Base-by-base conservation (phyloP, 2,113 vertebrate genomes). In the Phaethornis superciliosus region DNA sequence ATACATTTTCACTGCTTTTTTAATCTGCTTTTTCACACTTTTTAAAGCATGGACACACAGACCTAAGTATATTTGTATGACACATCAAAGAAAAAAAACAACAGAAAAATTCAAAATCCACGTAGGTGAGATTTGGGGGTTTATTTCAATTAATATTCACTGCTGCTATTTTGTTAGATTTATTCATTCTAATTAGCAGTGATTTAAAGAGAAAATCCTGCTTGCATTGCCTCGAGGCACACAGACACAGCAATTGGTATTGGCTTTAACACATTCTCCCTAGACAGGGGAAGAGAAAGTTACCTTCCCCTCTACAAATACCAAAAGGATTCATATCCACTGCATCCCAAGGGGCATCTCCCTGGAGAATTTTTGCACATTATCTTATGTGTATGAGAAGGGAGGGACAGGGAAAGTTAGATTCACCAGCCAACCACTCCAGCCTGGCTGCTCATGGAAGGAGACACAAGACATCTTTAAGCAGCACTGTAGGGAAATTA, bases 141-240 rank as follows among this genome's bases (percentile, higher is more conserved):
- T 88, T 89, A 37, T 74, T 91, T 87, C 91, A 80, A 91, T 94
- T 96, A 96, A 94, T 95, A 94, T 95, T 92, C 94, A 55, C 47
- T 44, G 81, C 78, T 89, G 67, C 55, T 94, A 16, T 85, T 94
- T 74, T 15, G 1, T 87, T 77, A 89, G 87, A 92, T 88, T 85
- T 92, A 91, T 80, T 94, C 87, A 67, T 80, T 76, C 85, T 89
- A 96, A 94, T 96, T 96, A 96, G 94, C 85, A 88, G 68, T 30
- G 76, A 89, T 91, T 91, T 94, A 70, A 88, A 94, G 91, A 94
- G 95, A 94, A 96, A 95, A 91, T 80, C 84, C 94, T 85, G 78
- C 84, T 69, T 59, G 88, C 60, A 30, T 85, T 47, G 89, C 95
- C 87, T 96, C 67, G 1, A 94, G 96, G 93, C 95, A 93, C 62